A percentile compares a stretch with the other conserved stretches of the same genome.
Conservation (phyloP, 1,140 invertebrate genomes). For the Drosophila biarmipes region DNA sequence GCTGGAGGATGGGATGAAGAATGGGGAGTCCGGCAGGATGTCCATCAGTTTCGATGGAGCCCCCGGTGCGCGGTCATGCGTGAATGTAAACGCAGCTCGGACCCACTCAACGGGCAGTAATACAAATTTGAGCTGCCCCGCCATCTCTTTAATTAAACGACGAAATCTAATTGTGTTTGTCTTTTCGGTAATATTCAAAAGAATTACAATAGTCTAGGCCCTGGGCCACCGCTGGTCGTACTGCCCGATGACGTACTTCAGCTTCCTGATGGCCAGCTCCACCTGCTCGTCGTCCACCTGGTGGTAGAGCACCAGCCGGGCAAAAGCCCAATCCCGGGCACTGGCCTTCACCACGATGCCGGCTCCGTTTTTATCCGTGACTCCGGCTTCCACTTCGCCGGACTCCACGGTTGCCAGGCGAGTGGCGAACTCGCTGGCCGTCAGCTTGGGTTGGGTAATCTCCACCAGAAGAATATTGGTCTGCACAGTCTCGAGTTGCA, state of each 20-base stretch:
- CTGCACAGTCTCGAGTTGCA: conserved; percentile 89
- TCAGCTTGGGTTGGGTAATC: conserved; percentile 85
- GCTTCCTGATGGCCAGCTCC: conserved; percentile 87
- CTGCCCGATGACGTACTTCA: conserved; percentile 87
- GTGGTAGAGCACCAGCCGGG: conserved; percentile 89
- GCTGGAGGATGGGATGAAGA: not conserved
- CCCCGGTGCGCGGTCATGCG: conserved; percentile 57
- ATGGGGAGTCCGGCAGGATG: conserved; percentile 19
- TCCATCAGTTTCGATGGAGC: conserved; percentile 43
- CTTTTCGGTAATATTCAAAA: conserved; percentile 23
- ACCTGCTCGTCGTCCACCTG: conserved; percentile 88
- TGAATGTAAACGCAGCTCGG: conserved; percentile 69
- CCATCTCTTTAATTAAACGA: conserved; percentile 71
- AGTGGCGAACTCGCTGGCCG: conserved; percentile 86
- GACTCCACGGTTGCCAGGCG: conserved; percentile 86
- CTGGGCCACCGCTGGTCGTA: conserved; percentile 77
- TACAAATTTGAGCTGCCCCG: conserved; percentile 54
- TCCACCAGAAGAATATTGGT: conserved; percentile 92
- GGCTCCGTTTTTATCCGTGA: conserved; percentile 83
- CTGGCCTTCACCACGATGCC: conserved; percentile 86
- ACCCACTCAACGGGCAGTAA: conserved; percentile 72
- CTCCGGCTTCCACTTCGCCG: conserved; percentile 85
- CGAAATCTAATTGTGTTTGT: conserved; percentile 56
- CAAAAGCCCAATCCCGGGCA: conserved; percentile 85
- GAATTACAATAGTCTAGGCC: not conserved